Conservation (phyloP, 1,140 invertebrate species). For the Euura lappo region DNA sequence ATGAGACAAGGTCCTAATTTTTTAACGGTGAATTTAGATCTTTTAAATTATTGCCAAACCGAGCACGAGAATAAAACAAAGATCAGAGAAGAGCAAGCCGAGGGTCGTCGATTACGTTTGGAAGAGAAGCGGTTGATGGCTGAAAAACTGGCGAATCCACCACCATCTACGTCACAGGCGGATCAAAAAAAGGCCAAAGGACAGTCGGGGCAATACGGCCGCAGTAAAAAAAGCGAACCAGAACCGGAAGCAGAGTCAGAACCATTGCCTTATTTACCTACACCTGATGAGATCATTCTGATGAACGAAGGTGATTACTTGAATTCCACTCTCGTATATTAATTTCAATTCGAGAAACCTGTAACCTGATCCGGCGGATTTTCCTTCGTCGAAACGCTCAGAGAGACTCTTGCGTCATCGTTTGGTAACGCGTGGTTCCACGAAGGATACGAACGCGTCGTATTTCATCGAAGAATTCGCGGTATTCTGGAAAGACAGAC, state of each 20-base stretch:
- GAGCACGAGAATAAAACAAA: conserved; percentile 31
- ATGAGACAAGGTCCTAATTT: conserved; percentile 14
- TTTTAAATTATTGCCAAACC: conserved; percentile 34
- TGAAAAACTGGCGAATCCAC: conserved; percentile 38
- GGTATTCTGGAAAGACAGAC: too few relatives aligned
- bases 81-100: conserved; percentile 41
- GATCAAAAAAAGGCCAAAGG: conserved; percentile 27
- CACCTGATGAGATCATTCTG: conserved; percentile 41
- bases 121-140: conserved; percentile 44
- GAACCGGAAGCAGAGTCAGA: conserved; percentile 38
- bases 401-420: too few relatives aligned
- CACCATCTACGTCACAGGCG: conserved; percentile 16
- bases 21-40: conserved; percentile 27
- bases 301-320: conserved; percentile 36
- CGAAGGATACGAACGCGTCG: too few relatives aligned
- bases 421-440: too few relatives aligned
- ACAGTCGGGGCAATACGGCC: background rate
- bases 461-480: too few relatives aligned
- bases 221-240: conserved; percentile 29
- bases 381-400: background rate
- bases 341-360: background rate
- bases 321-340: background rate
- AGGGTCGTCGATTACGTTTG: conserved; percentile 36
- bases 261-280: conserved; percentile 41
- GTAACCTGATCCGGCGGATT: background rate